Evolutionary conservation across 2,888 invertebrate genomes (phyloP).

Genomic region (Hecatera dysodea): DNA sequence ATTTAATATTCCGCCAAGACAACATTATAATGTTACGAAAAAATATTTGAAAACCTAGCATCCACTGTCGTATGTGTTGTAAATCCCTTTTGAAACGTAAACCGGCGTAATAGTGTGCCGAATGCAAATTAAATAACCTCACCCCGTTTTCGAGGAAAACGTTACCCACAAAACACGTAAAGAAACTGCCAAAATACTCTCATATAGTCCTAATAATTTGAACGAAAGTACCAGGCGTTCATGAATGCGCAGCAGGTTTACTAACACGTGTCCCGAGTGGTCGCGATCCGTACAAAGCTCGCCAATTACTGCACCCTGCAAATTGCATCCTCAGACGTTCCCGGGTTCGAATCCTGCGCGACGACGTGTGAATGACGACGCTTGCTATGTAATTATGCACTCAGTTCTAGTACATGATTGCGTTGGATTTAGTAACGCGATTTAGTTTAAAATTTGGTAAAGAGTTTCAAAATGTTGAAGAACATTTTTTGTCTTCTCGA

Average conservation of each 20-base stretch:
- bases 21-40: no score
- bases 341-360: slow-evolving; percentile 65
- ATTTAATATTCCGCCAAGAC: neutral
- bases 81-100: neutral
- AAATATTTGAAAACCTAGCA: no score
- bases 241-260: slow-evolving; percentile 56
- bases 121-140: slow-evolving; percentile 7
- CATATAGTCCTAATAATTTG: slow-evolving; percentile 25
- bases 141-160: slow-evolving; percentile 2
- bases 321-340: slow-evolving; percentile 66
- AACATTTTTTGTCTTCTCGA: slow-evolving; percentile 35
- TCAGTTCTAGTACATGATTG: slow-evolving; percentile 59
- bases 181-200: slow-evolving; percentile 25
- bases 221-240: slow-evolving; percentile 42
- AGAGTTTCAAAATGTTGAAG: slow-evolving; percentile 35
- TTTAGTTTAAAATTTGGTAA: slow-evolving; percentile 51
- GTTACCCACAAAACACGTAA: neutral
- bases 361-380: slow-evolving; percentile 66
- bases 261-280: slow-evolving; percentile 47
- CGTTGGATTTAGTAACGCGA: slow-evolving; percentile 50
- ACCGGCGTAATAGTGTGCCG: neutral
- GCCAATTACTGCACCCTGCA: slow-evolving; percentile 61
- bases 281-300: slow-evolving; percentile 58
- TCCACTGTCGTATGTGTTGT: neutral
- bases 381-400: slow-evolving; percentile 65